A percentile compares a stretch with the other conserved stretches of the same genome.
phyloP scores from a whole-genome alignment of 2,797 vertebrate species.

The Notamacropus eugenii region DNA sequence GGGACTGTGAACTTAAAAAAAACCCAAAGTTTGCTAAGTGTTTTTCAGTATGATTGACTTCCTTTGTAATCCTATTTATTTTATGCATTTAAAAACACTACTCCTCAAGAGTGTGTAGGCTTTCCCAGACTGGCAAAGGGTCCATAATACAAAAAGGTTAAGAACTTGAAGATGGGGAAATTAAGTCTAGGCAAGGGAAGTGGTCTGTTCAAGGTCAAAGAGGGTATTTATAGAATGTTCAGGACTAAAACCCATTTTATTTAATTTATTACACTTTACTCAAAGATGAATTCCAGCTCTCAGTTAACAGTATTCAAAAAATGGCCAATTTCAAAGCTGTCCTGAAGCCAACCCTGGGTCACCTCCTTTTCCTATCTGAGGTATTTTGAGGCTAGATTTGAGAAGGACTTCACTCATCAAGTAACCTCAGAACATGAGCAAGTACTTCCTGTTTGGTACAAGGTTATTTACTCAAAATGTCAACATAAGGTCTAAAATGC shows the following conservation, averaged over 20 bases:
- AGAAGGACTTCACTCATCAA: not conserved
- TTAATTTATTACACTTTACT: not conserved
- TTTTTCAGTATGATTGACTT: not conserved
- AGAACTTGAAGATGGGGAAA: not conserved
- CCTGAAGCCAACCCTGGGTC: not conserved
- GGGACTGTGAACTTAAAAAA: not conserved
- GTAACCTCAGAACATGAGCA: not conserved
- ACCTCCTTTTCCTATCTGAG: not conserved
- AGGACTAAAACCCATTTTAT: not conserved
- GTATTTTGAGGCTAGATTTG: not conserved
- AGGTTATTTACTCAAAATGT: not conserved
- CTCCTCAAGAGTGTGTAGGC: not conserved
- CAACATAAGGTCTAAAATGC: not conserved
- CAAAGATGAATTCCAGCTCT: not conserved
- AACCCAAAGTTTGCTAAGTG: not conserved
- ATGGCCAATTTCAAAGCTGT: not conserved
- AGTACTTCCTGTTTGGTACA: constrained; percentile 26
- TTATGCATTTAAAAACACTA: not conserved
- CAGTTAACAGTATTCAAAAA: not conserved
- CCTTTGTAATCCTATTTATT: not conserved
- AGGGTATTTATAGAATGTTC: not conserved
- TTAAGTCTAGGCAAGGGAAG: not conserved
- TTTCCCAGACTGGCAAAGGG: not conserved
- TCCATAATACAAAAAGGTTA: not conserved
- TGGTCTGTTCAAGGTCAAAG: not conserved